phyloP scores from a whole-genome alignment of 2,113 vertebrate species.

The Spilogale gracilis region DNA sequence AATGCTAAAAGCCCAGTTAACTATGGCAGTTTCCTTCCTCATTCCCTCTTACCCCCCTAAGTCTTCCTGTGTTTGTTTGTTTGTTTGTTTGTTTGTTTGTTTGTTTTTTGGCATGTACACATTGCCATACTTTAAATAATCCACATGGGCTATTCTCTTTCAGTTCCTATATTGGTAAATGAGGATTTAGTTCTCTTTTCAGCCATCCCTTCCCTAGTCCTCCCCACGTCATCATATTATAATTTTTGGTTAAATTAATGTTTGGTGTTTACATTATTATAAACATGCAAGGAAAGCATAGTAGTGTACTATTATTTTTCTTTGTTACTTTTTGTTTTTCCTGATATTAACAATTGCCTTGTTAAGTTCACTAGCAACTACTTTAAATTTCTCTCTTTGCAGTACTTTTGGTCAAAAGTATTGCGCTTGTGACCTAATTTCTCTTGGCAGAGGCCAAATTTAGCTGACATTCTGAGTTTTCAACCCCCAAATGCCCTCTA shows the following conservation, averaged over 20 bases:
- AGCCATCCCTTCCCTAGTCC: background rate
- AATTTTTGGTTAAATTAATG: constrained; percentile 3
- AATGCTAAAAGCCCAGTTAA: constrained; percentile 7
- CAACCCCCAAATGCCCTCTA: background rate
- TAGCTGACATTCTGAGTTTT: constrained; percentile 52
- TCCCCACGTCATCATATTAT: background rate
- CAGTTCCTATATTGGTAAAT: background rate
- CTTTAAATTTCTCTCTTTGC: constrained; percentile 31
- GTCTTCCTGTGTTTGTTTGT: background rate
- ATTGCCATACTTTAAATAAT: constrained; percentile 13
- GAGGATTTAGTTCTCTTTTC: background rate
- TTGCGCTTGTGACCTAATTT: constrained; percentile 54
- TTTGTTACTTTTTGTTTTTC: constrained; percentile 27
- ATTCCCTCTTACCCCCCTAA: background rate
- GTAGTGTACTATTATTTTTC: background rate
- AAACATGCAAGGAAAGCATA: background rate
- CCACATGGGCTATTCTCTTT: background rate
- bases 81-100: no score
- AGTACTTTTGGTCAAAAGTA: constrained; percentile 53
- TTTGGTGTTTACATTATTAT: background rate
- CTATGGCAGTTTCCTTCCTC: background rate
- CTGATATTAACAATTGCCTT: constrained; percentile 31
- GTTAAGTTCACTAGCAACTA: background rate
- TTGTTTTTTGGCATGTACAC: background rate
- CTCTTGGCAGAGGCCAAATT: constrained; percentile 51